phyloP scores from a whole-genome alignment of 2,888 invertebrate species.

The Holacanthella duospinosa region DNA sequence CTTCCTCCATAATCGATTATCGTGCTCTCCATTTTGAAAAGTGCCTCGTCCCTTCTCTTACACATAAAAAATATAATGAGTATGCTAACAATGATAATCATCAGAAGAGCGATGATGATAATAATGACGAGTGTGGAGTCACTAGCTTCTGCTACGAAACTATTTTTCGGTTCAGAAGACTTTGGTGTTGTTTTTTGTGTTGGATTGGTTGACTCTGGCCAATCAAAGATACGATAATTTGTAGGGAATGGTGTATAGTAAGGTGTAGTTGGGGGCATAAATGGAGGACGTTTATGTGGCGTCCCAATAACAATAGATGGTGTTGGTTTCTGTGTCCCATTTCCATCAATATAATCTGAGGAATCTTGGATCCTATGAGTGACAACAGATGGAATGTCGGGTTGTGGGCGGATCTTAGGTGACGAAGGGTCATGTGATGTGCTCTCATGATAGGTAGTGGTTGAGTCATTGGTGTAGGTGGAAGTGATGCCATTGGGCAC shows the following conservation, averaged over 20 bases:
- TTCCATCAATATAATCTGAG: neutral
- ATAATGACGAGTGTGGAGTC: slow-evolving; percentile 69
- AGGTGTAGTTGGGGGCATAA: slow-evolving; percentile 26
- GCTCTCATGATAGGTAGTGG: neutral
- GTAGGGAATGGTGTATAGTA: slow-evolving; percentile 4
- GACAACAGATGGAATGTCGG: neutral
- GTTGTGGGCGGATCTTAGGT: neutral
- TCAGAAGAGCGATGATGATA: slow-evolving; percentile 74
- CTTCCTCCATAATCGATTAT: slow-evolving; percentile 62
- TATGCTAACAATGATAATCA: slow-evolving; percentile 59
- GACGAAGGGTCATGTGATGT: neutral
- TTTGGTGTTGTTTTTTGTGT: slow-evolving; percentile 42
- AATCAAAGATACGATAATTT: slow-evolving; percentile 2
- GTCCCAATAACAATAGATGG: neutral
- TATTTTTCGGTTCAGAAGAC: slow-evolving; percentile 32
- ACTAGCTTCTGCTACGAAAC: slow-evolving; percentile 58
- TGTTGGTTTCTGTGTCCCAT: neutral
- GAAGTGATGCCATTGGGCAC: neutral
- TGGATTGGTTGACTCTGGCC: slow-evolving; percentile 22
- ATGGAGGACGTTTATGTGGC: slow-evolving; percentile 33
- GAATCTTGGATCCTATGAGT: neutral
- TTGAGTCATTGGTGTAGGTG: neutral
- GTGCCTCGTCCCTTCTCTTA: slow-evolving; percentile 71
- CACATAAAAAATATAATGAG: slow-evolving; percentile 67
- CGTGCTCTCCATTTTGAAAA: slow-evolving; percentile 75